phyloP scores from a whole-genome alignment of 2,797 vertebrate species.

The Netta rufina region DNA sequence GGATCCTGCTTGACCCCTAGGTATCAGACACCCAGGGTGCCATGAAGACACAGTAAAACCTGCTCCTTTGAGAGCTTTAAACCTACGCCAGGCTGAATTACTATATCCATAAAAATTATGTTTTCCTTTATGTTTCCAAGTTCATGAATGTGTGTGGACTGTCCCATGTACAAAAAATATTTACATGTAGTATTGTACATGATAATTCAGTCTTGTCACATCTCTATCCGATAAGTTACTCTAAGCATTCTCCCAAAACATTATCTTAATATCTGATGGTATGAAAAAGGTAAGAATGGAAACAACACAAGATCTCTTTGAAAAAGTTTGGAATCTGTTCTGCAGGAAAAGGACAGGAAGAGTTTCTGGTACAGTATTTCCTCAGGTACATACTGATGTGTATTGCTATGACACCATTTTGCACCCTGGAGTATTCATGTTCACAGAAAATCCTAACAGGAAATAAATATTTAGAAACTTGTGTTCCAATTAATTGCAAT shows the following conservation, averaged over 20 bases:
- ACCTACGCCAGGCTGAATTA: neutral
- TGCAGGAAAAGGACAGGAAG: neutral
- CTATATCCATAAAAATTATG: neutral
- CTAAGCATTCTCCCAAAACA: neutral
- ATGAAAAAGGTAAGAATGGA: neutral
- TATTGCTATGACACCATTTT: neutral
- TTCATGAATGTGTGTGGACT: fast-evolving
- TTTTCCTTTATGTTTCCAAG: neutral
- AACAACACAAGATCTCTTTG: neutral
- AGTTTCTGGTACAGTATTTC: neutral
- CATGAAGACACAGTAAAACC: neutral
- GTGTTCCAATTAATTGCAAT: neutral
- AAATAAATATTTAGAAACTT: neutral
- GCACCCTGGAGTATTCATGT: neutral
- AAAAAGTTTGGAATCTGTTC: neutral
- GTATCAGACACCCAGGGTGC: neutral
- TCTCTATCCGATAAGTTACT: neutral
- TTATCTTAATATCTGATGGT: neutral
- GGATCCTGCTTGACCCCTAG: neutral
- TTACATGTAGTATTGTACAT: neutral
- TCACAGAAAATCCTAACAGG: neutral
- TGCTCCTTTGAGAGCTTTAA: neutral
- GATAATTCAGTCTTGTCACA: neutral
- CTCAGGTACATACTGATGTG: neutral
- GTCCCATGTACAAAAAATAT: neutral